Evolutionary conservation across 2,888 invertebrate genomes (phyloP), one percentile per base, ranked within the genome.

Genomic region (Agelastica alni): DNA sequence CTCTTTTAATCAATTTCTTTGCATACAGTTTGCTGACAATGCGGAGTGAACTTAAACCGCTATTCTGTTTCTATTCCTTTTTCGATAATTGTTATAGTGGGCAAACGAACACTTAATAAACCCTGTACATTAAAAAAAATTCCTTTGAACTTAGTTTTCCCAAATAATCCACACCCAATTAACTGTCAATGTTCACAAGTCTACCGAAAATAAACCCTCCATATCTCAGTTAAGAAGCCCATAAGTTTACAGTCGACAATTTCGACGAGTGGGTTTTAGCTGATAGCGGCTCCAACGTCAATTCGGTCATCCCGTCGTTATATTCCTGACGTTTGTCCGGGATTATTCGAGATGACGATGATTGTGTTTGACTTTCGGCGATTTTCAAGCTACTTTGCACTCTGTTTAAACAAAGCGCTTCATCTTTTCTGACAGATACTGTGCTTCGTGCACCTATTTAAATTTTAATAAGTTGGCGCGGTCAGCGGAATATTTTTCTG

Each of bases 311-410:
- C 57, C 53, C 34, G 45, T 34, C 45, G n/a, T n/a, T 32, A 26
- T 37, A 55, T 45, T 49, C 48, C 56, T 53, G 49, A 48, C 57
- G 46, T 57, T 57, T 43, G 53, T 51, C 53, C 53, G 28, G 52
- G 56, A 43, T 56, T 52, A 52, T 44, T 52, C 43, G 36, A 30
- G 39, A 48, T 52, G 52, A 52, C 39, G 18, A 39, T 39, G 37
- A 39, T 39, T 17, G 39, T 57, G 57, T 57, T 53, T 57, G 51
- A 57, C 39, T 57, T 57, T 16, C 13, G 51, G 47, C 20, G 37
- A 48, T 43, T 48, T 43, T 22, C 56, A 20, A 44, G 20, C 37
- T 39, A 42, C 43, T 28, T 43, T 34, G 30, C 37, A 34, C 45
- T 32, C 49, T 46, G 51, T 53, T 53, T 48, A 53, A 57, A 57